Percentiles rank a stretch among this genome's conserved stretches.
Evolutionary conservation across 2,888 invertebrate genomes (phyloP).

Genomic region (Cosmia trapezina): DNA sequence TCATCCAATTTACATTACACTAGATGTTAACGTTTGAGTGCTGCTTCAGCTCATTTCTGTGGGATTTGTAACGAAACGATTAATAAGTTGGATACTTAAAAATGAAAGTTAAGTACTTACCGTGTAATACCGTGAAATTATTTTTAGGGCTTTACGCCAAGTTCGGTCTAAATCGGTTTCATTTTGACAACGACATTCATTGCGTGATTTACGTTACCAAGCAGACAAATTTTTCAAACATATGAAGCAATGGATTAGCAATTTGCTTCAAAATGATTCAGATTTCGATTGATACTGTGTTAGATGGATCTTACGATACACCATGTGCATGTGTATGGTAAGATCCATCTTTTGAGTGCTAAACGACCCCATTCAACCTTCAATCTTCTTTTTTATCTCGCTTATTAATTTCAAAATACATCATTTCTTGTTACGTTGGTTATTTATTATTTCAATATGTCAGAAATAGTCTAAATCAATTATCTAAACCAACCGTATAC

Average conservation of each 20-base stretch:
- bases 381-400: background rate
- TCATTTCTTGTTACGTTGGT: no score
- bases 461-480: background rate
- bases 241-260: no score
- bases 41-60: conserved; percentile 14
- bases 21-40: conserved; percentile 23
- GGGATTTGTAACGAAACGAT: conserved; percentile 22
- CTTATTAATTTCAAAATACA: background rate
- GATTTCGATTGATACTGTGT: no score
- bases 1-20: conserved; percentile 32
- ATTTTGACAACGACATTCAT: no score
- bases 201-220: no score
- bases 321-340: no score
- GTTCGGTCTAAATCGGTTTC: conserved; percentile 3
- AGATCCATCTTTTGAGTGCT: no score
- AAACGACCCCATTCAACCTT: no score
- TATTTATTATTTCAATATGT: background rate
- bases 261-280: no score
- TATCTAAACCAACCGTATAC: background rate
- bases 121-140: background rate
- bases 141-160: background rate
- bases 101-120: conserved; percentile 2
- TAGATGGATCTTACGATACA: no score
- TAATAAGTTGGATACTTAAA: conserved; percentile 8
- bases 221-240: no score